Percentiles rank a stretch among this genome's conserved stretches.
Conservation (phyloP, 2,888 invertebrate genomes). For the Drosophila kuntzei region DNA sequence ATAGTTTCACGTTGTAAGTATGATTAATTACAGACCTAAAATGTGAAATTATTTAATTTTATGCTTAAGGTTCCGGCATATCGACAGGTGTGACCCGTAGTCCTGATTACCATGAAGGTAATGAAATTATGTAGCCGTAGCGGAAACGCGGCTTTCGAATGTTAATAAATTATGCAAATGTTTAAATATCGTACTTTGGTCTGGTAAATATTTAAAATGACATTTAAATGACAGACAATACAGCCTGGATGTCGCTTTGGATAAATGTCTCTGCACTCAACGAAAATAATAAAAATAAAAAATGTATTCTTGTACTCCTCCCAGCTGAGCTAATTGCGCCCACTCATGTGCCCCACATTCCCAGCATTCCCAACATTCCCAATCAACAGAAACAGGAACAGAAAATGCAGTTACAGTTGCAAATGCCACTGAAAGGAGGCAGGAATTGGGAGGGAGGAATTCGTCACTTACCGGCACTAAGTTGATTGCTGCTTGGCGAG, state of each 20-base stretch:
- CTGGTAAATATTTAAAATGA: slow-evolving; percentile 31
- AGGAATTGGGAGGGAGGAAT: neutral
- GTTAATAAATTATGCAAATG: slow-evolving; percentile 22
- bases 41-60: slow-evolving; percentile 1
- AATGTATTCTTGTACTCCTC: slow-evolving; percentile 1
- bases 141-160: slow-evolving; percentile 3
- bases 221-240: slow-evolving; percentile 25
- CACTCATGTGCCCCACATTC: slow-evolving; percentile 28
- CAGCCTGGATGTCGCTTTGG: slow-evolving; percentile 8
- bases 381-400: neutral
- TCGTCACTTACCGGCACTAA: slow-evolving; percentile 69
- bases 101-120: neutral
- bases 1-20: neutral
- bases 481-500: slow-evolving; percentile 51
- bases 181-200: slow-evolving; percentile 14
- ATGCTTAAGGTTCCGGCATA: neutral
- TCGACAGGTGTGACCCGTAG: slow-evolving; percentile 9
- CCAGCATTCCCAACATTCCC: neutral
- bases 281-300: neutral
- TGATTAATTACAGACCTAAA: neutral
- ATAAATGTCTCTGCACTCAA: neutral
- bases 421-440: neutral
- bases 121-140: neutral
- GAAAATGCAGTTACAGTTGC: neutral
- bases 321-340: slow-evolving; percentile 52